Evolutionary conservation across 1,140 invertebrate species (phyloP).

Genomic region (Telenomus remus): DNA sequence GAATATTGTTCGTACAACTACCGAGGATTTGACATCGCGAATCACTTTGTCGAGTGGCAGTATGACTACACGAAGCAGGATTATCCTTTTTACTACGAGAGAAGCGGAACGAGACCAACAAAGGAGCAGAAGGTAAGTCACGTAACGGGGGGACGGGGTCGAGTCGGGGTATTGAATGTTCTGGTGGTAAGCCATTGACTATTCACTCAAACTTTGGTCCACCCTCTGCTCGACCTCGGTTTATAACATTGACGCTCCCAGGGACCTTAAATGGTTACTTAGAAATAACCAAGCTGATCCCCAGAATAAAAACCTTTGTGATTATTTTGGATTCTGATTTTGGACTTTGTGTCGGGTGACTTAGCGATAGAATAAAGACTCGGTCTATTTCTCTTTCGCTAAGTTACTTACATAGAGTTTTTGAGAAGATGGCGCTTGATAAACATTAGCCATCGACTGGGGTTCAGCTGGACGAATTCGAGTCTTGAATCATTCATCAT

Average conservation of each 20-base stretch:
- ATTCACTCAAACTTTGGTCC: conserved; percentile 25
- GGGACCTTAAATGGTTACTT: conserved; percentile 8
- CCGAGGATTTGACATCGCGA: conserved; percentile 95
- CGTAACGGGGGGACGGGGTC: conserved; percentile 53
- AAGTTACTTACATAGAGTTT: too few species aligned
- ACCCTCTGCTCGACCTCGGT: conserved; percentile 13
- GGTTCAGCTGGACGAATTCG: conserved; percentile 13
- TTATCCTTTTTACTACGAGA: conserved; percentile 86
- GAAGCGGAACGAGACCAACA: conserved; percentile 82
- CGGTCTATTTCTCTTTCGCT: too few species aligned
- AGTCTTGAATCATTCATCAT: conserved; percentile 46
- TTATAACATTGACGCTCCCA: not conserved
- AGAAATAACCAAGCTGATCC: conserved; percentile 11
- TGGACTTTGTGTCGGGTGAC: too few species aligned
- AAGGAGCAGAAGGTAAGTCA: conserved; percentile 86
- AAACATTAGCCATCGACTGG: not conserved
- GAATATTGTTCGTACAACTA: conserved; percentile 97
- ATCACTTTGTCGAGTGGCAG: conserved; percentile 96
- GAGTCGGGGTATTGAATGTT: conserved; percentile 24
- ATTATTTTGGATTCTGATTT: too few species aligned
- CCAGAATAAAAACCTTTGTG: too few species aligned
- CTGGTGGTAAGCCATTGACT: conserved; percentile 46
- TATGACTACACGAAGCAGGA: conserved; percentile 90
- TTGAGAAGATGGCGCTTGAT: too few species aligned
- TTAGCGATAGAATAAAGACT: too few species aligned